Base-by-base conservation (phyloP, 2,113 vertebrate genomes). In the Chionodraco myersi region DNA sequence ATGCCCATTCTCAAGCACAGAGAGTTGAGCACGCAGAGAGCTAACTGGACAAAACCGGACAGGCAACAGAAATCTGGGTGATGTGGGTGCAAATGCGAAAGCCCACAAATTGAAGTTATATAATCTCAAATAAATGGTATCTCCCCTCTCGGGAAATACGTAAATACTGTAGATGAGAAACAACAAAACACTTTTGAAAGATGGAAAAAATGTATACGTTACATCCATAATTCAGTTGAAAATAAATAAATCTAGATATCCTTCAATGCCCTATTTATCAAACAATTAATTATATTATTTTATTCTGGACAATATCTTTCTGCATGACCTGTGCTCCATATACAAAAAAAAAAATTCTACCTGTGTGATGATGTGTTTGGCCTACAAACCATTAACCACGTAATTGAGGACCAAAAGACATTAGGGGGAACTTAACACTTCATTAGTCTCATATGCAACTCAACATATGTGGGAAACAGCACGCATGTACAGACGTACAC, bases 381-480 rank as follows among this genome's bases (percentile, higher is more conserved):
- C 53, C 52, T 65, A 69, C 44, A 83, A 75, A 87, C 34, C 60
- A 82, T 82, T 83, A 75, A 85, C 82, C 65, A 74, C 73, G 61
- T 67, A 86, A 85, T 61, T 64, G 59, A 80, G 57, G 71, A 86
- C 57, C 75, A 13, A 41, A 74, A 79, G 62, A 87, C 78, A 85
- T 90, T 69, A 86, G 72, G 10, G 69, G 21, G 63, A 85, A 71
- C 41, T 85, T 74, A 75, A 84, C 84, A 86, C 72, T 81, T 88
- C 73, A 86, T 90, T 89, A 86, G 65, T 79, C 75, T 68, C 65
- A 88, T 84, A 87, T 71, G 79, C 66, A 74, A 85, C 45, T 63
- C 64, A 75, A 80, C 87, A 77, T 62, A 82, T 86, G 81, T 62
- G 45, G 56, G 23, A 69, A 85, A 80, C 60, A 67, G 68, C 68